Base-by-base conservation (phyloP, 2,797 vertebrate genomes). In the Melanotaenia boesemani region DNA sequence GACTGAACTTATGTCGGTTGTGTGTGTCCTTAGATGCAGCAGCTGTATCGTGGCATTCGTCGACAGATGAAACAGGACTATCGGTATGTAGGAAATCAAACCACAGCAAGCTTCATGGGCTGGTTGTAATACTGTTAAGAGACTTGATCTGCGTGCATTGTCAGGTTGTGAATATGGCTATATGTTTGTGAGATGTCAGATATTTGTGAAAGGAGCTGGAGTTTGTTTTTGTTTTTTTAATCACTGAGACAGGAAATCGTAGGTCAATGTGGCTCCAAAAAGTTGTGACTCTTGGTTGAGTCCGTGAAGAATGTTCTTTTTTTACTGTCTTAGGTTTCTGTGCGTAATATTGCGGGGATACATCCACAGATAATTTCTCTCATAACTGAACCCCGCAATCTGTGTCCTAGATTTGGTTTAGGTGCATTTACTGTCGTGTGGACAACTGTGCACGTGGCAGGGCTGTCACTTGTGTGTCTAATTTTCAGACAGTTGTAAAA, bases 11-110 rank as follows among this genome's bases (percentile, higher is more conserved):
- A 5, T 37, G 11, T 57, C 0, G 0, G 16, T 16, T 32, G 10
- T 78, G 34, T 76, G 44, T 70, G 20, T 63, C 22, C 41, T 26
- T 60, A 72, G 63, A 52, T 37, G 64, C 46, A 63, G 46, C 59
- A 72, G 70, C 48, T 64, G 68, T 5, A 1, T 37, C 1, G n/a
- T 55, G 5, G 16, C 18, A 28, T 44, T 50, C 5, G 4, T 36
- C 13, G 1, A 24, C 7, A 24, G 37, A 46, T 8, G 13, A 63
- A 69, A 39, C 20, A 10, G 18, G 36, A 15, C 28, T 55, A 41
- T 5, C 67, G 54, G 77, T 81, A 50, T 73, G 68, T 73, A 59
- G 12, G 1, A 20, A 58, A n/a, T 20, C 26, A 39, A 24, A 63
- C 62, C 59, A 62, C 9, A 15, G 61, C 5, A 52, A 28, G 1